phyloP scores from a whole-genome alignment of 2,888 invertebrate species.

The Dione juno region DNA sequence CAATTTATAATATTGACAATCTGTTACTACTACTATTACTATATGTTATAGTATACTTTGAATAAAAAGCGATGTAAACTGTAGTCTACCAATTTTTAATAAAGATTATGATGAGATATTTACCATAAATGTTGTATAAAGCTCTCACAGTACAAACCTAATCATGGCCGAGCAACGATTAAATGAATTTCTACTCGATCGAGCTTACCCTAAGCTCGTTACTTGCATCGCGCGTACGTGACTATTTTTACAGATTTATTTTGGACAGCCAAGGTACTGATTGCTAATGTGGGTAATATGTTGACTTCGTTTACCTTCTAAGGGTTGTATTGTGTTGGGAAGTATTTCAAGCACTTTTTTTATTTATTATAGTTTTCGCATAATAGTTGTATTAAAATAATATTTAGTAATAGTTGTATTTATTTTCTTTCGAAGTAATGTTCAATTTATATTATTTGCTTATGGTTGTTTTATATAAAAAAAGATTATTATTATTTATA shows the following conservation, averaged over 20 bases:
- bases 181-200: conserved; percentile 43
- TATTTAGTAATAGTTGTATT: too few relatives aligned
- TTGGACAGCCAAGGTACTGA: conserved; percentile 18
- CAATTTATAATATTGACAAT: too few relatives aligned
- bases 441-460: too few relatives aligned
- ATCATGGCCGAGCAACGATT: conserved; percentile 41
- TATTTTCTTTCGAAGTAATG: too few relatives aligned
- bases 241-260: conserved; percentile 38
- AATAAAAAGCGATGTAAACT: too few relatives aligned
- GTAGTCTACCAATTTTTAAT: too few relatives aligned
- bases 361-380: too few relatives aligned
- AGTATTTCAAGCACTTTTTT: background rate
- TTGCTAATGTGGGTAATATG: conserved; percentile 24
- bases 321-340: conserved; percentile 2
- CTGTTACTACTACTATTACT: too few relatives aligned
- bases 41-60: too few relatives aligned
- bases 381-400: too few relatives aligned
- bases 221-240: conserved; percentile 34
- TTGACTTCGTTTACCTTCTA: background rate
- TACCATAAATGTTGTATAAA: conserved; percentile 19
- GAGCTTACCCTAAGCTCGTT: conserved; percentile 36
- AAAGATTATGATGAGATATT: background rate
- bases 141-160: conserved; percentile 35
- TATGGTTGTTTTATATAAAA: too few relatives aligned
- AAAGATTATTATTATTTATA: too few relatives aligned